Evolutionary conservation across 2,888 invertebrate species (phyloP), one percentile per base, ranked within the genome.

Genomic region (Pedicia rivosa): DNA sequence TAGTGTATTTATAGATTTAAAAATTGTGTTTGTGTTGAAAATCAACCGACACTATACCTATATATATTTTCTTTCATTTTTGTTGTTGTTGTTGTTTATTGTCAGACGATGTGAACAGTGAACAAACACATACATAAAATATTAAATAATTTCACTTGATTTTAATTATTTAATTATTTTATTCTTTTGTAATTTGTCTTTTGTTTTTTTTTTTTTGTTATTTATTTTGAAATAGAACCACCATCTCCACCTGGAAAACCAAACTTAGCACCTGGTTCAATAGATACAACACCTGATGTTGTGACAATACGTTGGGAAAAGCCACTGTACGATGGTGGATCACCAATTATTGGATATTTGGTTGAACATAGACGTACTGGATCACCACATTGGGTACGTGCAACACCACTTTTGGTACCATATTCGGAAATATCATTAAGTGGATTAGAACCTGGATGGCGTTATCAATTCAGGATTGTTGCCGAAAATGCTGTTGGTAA

Each of bases 401-500:
- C 86, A 7, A 74, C 78, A 8, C 80, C 83, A 7, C 67, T 74
- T 13, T 66, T 81, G 4, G 78, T 83, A 17, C 62, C 67, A 22
- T 70, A 71, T 26, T 77, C 79, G 17, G 83, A 87, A 59, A 67
- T 84, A 22, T 73, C 81, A 31, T 68, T 90, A 27, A 76, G 78
- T 45, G 86, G 86, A 14, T 66, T 90, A 25, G 82, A 83, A 52
- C 84, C 86, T 1, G 87, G 86, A 38, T 81, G 82, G 70, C 70
- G 81, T 35, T 87, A 88, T 58, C 84, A 81, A 63, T 92, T 94
- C 67, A 73, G 95, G 40, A 82, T 94, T 12, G 78, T 81, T 39
- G 92, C 95, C 1, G 77, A 91, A 56, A 97, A 97, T 63, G 76
- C 80, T 24, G 78, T 86, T 19, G 97, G 97, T 2, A 64, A 75